phyloP scores from a whole-genome alignment of 2,797 vertebrate species.

The Siniperca undulata region DNA sequence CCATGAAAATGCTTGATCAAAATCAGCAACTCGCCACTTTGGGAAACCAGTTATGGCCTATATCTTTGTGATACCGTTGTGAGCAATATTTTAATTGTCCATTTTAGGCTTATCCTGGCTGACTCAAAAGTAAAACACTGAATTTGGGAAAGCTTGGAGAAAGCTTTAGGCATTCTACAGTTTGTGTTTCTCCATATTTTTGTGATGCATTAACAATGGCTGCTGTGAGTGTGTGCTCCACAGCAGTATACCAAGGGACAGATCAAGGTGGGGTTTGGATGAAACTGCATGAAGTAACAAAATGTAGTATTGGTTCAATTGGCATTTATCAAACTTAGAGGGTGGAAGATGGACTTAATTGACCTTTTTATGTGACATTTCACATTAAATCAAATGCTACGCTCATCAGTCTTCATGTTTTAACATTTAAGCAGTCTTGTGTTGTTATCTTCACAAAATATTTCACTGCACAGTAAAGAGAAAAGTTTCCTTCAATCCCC shows the following conservation, averaged over 20 bases:
- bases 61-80: conserved; percentile 96
- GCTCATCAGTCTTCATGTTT: conserved; percentile 50
- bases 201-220: conserved; percentile 93
- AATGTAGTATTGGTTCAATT: conserved; percentile 57
- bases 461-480: conserved; percentile 66
- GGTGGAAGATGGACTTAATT: conserved; percentile 28
- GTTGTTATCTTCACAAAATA: conserved; percentile 56
- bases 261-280: conserved; percentile 94
- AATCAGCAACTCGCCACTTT: conserved; percentile 55
- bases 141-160: conserved; percentile 96
- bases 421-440: conserved; percentile 52
- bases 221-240: conserved; percentile 98
- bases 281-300: conserved; percentile 81
- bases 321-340: conserved; percentile 44
- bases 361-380: conserved; percentile 47
- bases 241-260: conserved; percentile 94
- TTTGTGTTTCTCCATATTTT: conserved; percentile 88
- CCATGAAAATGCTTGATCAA: conserved; percentile 61
- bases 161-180: conserved; percentile 89
- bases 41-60: conserved; percentile 91
- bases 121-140: conserved; percentile 89
- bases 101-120: conserved; percentile 93
- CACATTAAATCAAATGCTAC: conserved; percentile 52
- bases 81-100: conserved; percentile 81
- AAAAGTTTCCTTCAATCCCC: conserved; percentile 65